phyloP scores from a whole-genome alignment of 2,113 vertebrate species.

The Ranitomeya imitator region DNA sequence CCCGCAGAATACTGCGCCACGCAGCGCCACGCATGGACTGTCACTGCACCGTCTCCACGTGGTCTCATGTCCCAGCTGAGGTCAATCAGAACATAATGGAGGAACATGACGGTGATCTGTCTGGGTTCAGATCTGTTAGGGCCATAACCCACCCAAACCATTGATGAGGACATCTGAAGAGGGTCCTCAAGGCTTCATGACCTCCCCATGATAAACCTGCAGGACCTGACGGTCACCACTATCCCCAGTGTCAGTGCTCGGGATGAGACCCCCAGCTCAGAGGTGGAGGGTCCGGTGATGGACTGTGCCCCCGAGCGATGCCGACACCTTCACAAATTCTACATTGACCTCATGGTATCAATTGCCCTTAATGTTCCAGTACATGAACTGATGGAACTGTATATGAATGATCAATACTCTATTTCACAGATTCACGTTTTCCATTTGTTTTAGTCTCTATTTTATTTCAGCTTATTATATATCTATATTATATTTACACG shows the following conservation, averaged over 20 bases:
- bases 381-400: not conserved
- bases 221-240: not conserved
- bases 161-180: not conserved
- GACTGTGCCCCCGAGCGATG: not conserved
- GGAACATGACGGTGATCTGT: not conserved
- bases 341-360: not conserved
- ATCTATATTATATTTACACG: too few relatives aligned
- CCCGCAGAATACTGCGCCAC: too few relatives aligned
- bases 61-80: not conserved
- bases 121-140: not conserved
- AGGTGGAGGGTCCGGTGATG: not conserved
- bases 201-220: not conserved
- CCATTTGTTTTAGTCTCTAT: too few relatives aligned
- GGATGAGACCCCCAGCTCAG: not conserved
- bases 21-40: too few relatives aligned
- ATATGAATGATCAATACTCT: not conserved
- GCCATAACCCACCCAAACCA: slow-evolving; percentile 2
- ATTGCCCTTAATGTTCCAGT: not conserved
- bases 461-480: too few relatives aligned
- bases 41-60: too few relatives aligned
- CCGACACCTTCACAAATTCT: not conserved
- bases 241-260: not conserved
- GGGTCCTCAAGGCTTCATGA: not conserved
- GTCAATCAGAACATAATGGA: not conserved
- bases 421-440: too few relatives aligned